phyloP scores from a whole-genome alignment of 2,113 vertebrate species.

The Lucifuga dentata region DNA sequence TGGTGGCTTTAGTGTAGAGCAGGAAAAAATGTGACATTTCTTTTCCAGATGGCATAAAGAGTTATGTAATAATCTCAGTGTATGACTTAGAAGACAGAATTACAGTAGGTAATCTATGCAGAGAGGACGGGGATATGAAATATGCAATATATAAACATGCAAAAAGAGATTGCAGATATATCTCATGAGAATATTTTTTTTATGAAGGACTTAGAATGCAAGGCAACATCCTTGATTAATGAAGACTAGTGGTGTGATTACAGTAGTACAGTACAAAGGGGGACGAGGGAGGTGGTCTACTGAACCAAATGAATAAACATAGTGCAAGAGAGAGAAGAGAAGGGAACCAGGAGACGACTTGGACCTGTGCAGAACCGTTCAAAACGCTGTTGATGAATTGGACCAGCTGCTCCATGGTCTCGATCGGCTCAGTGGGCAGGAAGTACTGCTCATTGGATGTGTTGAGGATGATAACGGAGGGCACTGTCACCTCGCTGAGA shows the following conservation, averaged over 20 bases:
- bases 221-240: slow-evolving; percentile 67
- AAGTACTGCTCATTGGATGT: slow-evolving; percentile 99
- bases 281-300: neutral
- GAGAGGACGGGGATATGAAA: slow-evolving; percentile 39
- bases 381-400: slow-evolving; percentile 91
- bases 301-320: slow-evolving; percentile 51
- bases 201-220: slow-evolving; percentile 52
- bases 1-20: slow-evolving; percentile 42
- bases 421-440: slow-evolving; percentile 86
- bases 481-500: slow-evolving; percentile 90
- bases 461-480: slow-evolving; percentile 94
- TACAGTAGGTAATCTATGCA: slow-evolving; percentile 56
- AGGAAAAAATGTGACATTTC: slow-evolving; percentile 21
- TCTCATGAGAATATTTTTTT: slow-evolving; percentile 54
- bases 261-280: slow-evolving; percentile 43
- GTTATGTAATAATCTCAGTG: slow-evolving; percentile 55
- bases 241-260: slow-evolving; percentile 59
- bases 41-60: slow-evolving; percentile 36
- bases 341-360: slow-evolving; percentile 21
- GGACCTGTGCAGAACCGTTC: slow-evolving; percentile 92
- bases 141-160: slow-evolving; percentile 54
- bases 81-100: slow-evolving; percentile 44
- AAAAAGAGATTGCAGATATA: slow-evolving; percentile 63
- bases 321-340: neutral
- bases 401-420: slow-evolving; percentile 90